Evolutionary conservation across 1,140 invertebrate species (phyloP).

Genomic region (Anthonomus grandis): DNA sequence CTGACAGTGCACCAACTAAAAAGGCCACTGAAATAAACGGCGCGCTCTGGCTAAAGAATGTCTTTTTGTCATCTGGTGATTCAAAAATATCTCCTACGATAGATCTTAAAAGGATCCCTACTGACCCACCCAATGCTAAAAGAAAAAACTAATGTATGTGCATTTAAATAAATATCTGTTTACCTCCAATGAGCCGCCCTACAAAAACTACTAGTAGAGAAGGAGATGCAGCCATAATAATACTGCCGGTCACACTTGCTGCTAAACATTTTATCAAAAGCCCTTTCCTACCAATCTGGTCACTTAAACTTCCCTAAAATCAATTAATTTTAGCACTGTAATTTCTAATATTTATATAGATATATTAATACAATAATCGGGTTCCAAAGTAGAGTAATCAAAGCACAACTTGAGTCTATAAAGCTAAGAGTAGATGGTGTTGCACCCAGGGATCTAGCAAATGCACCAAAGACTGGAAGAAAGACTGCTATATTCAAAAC

Average conservation of each 20-base stretch:
- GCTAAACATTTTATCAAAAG: slow-evolving; percentile 23
- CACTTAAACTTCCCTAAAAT: slow-evolving; percentile 34
- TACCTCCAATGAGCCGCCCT: slow-evolving; percentile 25
- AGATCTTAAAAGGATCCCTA: slow-evolving; percentile 19
- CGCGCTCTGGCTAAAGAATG: slow-evolving; percentile 23
- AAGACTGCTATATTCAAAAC: slow-evolving; percentile 15
- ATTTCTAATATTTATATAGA: too few species aligned
- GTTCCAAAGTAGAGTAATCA: slow-evolving; percentile 23
- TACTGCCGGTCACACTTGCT: slow-evolving; percentile 18
- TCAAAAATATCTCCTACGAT: slow-evolving; percentile 22
- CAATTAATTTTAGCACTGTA: too few species aligned
- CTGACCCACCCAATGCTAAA: slow-evolving; percentile 26
- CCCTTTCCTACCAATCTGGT: slow-evolving; percentile 22
- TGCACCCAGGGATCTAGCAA: slow-evolving; percentile 13
- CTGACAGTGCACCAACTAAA: slow-evolving; percentile 15
- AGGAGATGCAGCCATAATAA: slow-evolving; percentile 5
- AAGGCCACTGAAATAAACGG: slow-evolving; percentile 15
- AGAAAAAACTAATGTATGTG: too few species aligned
- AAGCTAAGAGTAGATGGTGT: slow-evolving; percentile 13
- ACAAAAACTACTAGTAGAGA: slow-evolving; percentile 22
- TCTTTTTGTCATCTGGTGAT: slow-evolving; percentile 20
- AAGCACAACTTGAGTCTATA: slow-evolving; percentile 17
- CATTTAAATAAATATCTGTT: too few species aligned
- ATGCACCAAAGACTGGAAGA: slow-evolving; percentile 17
- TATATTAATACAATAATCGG: slow-evolving; percentile 24